Evolutionary conservation across 2,113 vertebrate genomes (phyloP).

Genomic region (Centropus unirufus): DNA sequence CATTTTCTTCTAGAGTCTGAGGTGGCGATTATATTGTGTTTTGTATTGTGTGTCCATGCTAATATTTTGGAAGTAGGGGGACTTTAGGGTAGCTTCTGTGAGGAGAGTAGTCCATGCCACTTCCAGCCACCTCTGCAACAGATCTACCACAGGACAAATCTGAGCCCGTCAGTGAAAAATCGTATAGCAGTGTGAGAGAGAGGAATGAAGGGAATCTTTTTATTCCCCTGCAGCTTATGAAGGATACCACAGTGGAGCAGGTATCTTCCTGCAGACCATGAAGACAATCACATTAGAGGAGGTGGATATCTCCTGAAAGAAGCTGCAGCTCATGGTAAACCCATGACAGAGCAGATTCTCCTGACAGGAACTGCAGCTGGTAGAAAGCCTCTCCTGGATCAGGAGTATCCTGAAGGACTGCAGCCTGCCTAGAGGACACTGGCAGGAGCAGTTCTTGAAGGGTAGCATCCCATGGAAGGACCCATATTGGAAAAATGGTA

Average conservation of each 20-base stretch:
- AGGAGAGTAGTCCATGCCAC: not conserved
- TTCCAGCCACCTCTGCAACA: not conserved
- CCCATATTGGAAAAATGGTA: accelerated
- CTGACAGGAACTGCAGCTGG: not conserved
- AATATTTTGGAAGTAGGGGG: not conserved
- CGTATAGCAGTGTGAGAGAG: not conserved
- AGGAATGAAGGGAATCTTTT: not conserved
- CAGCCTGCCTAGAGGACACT: not conserved
- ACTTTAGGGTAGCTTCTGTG: not conserved
- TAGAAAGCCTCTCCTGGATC: not conserved
- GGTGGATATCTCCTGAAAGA: not conserved
- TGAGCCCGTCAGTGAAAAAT: accelerated
- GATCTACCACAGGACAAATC: not conserved
- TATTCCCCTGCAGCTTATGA: not conserved
- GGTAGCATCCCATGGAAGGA: not conserved
- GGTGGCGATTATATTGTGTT: not conserved
- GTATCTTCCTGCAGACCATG: not conserved
- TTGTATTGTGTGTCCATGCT: not conserved
- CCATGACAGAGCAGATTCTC: not conserved
- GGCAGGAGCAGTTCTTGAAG: not conserved
- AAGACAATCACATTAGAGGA: not conserved
- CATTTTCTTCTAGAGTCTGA: not conserved
- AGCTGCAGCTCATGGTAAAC: not conserved
- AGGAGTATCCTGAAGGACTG: not conserved
- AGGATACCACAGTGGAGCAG: not conserved